Conservation (phyloP, 2,888 invertebrate genomes). For the Anarsia innoxiella region DNA sequence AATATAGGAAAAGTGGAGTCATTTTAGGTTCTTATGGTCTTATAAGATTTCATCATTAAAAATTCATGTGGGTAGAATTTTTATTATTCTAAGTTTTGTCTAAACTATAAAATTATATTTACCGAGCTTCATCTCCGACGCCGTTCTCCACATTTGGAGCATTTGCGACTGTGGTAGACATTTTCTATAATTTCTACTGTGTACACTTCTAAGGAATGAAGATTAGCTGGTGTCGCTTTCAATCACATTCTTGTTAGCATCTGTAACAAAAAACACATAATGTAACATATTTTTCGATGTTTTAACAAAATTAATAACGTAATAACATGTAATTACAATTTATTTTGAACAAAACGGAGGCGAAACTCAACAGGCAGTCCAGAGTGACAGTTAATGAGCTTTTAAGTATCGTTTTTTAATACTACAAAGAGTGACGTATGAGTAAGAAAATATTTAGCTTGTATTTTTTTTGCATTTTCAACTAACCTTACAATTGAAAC, state of each 20-base stretch:
- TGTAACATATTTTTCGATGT: no score
- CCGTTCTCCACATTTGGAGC: slow-evolving; percentile 57
- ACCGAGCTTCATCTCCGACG: slow-evolving; percentile 54
- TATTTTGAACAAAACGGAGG: slow-evolving; percentile 17
- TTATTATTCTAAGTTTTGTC: neutral
- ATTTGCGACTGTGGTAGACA: slow-evolving; percentile 25
- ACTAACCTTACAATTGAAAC: no score
- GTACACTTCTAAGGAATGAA: slow-evolving; percentile 6
- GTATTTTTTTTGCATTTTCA: no score
- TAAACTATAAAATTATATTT: slow-evolving; percentile 20
- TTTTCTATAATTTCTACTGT: neutral
- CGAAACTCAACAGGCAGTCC: slow-evolving; percentile 3
- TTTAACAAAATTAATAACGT: no score
- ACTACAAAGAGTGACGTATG: no score
- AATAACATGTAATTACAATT: slow-evolving; percentile 3
- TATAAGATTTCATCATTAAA: no score
- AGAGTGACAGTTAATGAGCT: neutral
- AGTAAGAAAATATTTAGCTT: no score
- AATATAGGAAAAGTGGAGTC: no score
- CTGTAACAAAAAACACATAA: slow-evolving; percentile 32
- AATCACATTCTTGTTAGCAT: slow-evolving; percentile 43
- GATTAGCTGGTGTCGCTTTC: slow-evolving; percentile 3
- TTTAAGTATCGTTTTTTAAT: no score
- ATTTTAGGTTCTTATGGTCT: no score
- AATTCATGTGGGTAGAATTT: neutral